Conservation (phyloP, 2,113 vertebrate genomes). For the Mustela nigripes region DNA sequence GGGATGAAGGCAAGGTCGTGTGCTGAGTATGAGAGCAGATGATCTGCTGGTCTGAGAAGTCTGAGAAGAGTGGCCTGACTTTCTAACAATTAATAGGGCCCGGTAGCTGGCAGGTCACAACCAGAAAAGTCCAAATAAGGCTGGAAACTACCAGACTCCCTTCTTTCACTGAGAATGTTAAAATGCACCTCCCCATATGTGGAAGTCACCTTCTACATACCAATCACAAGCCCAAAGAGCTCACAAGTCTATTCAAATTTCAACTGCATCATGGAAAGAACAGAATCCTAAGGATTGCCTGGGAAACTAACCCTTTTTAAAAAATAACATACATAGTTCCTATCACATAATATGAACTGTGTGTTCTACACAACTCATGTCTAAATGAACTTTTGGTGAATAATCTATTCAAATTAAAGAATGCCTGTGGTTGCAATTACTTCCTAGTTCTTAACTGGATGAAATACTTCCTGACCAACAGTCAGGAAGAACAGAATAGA, state of each 20-base stretch:
- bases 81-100: not conserved
- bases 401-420: conserved; percentile 42
- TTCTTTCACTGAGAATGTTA: conserved; percentile 31
- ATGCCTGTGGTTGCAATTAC: conserved; percentile 17
- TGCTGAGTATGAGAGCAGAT: not conserved
- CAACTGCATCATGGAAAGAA: conserved; percentile 22
- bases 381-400: conserved; percentile 38
- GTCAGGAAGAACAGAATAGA: conserved; percentile 17
- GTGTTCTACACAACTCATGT: not conserved
- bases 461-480: conserved; percentile 21
- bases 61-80: conserved; percentile 27
- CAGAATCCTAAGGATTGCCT: not conserved
- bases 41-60: not conserved
- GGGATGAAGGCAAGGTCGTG: not conserved
- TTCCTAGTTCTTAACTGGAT: conserved; percentile 58
- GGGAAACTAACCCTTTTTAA: conserved; percentile 37
- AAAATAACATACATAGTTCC: conserved; percentile 39
- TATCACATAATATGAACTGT: conserved; percentile 40
- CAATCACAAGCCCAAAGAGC: conserved; percentile 44
- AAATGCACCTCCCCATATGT: not conserved
- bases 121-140: not conserved
- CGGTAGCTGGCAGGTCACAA: not conserved
- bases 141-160: not conserved
- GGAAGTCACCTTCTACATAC: not conserved
- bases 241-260: conserved; percentile 16